These are phyloP conservation scores for Drosophila hamatofila DNA, from an alignment of 2,888 invertebrate genomes.

Conservation along the genomic window DNA sequence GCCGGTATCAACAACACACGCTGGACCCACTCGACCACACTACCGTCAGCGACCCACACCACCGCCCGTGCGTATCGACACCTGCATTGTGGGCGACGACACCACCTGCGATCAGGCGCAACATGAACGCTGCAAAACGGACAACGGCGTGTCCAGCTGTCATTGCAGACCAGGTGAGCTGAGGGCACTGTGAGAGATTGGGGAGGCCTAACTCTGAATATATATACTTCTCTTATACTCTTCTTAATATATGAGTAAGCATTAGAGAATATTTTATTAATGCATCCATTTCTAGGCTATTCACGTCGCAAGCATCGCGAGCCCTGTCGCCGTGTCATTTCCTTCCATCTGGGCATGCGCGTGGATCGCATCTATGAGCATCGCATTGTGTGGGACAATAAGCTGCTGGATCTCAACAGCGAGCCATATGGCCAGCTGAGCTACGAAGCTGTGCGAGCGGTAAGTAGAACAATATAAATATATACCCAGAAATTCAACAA, in stretches of 20 bases:
- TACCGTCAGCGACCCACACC: constrained; percentile 85
- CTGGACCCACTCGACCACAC: constrained; percentile 89
- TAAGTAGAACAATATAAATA: constrained; percentile 86
- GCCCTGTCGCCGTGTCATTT: constrained; percentile 91
- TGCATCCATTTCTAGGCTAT: constrained; percentile 85
- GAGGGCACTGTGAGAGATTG: not conserved
- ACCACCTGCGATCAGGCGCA: constrained; percentile 95
- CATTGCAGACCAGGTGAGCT: constrained; percentile 91
- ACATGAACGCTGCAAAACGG: constrained; percentile 94
- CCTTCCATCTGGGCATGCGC: constrained; percentile 91
- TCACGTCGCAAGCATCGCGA: constrained; percentile 90
- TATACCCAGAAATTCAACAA: accelerated
- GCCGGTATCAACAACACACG: constrained; percentile 76
- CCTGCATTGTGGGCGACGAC: constrained; percentile 96
- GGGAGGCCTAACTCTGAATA: not conserved
- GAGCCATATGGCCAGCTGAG: constrained; percentile 93
- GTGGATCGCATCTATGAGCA: constrained; percentile 94
- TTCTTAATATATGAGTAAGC: not conserved
- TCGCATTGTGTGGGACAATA: constrained; percentile 91
- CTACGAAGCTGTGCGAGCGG: constrained; percentile 94
- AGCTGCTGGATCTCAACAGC: constrained; percentile 90
- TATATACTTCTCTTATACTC: not conserved
- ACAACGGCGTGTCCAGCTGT: constrained; percentile 94
- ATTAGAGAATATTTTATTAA: not conserved
- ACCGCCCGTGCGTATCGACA: constrained; percentile 90